phyloP scores from a whole-genome alignment of 2,888 invertebrate genomes.

The Cheilosia grossa region DNA sequence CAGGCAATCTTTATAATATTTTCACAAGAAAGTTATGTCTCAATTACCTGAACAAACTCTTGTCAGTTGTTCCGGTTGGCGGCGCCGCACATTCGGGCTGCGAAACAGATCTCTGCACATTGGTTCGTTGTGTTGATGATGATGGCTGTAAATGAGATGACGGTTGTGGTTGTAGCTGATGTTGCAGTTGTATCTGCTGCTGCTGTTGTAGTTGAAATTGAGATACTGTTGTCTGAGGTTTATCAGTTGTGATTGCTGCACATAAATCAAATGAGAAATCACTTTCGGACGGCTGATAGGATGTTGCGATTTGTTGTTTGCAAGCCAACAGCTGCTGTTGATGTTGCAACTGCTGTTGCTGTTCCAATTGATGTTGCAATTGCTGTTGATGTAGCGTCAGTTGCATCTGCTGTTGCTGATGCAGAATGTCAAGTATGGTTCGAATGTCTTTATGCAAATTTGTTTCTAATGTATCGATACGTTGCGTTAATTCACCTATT shows the following conservation, averaged over 20 bases:
- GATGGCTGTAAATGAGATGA: conserved; percentile 68
- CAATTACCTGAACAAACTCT: conserved; percentile 77
- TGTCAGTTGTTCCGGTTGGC: conserved; percentile 76
- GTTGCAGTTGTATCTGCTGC: conserved; percentile 59
- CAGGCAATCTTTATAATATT: no score
- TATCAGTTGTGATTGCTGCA: conserved; percentile 73
- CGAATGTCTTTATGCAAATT: conserved; percentile 78
- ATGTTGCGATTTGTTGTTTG: conserved; percentile 76
- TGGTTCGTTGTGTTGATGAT: conserved; percentile 76
- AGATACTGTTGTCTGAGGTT: conserved; percentile 64
- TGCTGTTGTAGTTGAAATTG: conserved; percentile 73
- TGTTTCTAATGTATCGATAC: conserved; percentile 78
- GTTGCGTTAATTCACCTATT: conserved; percentile 77
- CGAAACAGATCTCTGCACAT: conserved; percentile 78
- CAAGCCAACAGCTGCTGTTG: conserved; percentile 75
- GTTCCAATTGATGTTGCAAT: conserved; percentile 76
- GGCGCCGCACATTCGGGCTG: conserved; percentile 78
- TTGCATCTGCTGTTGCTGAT: conserved; percentile 78
- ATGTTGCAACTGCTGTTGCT: conserved; percentile 76
- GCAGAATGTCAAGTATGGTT: conserved; percentile 78
- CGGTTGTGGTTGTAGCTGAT: conserved; percentile 54
- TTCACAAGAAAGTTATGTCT: not conserved
- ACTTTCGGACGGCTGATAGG: conserved; percentile 79
- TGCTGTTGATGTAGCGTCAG: conserved; percentile 76
- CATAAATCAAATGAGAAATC: conserved; percentile 79